Conservation (phyloP, 2,888 invertebrate genomes). For the Drosophila kambysellisi region DNA sequence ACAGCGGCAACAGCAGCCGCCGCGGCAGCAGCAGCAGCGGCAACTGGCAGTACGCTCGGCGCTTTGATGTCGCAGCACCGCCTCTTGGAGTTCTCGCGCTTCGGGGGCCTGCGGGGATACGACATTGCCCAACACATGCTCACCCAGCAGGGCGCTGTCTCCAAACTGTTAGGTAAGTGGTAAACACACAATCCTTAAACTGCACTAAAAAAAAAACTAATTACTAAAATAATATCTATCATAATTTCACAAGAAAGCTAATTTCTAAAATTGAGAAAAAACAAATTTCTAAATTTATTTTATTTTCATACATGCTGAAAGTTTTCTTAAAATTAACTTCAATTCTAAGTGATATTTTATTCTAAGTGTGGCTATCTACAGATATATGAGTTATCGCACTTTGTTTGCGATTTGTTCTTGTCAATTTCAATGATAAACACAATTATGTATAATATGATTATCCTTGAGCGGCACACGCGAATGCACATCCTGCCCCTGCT, state of each 20-base stretch:
- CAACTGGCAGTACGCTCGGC: slow-evolving; percentile 87
- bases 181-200: slow-evolving; percentile 4
- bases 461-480: slow-evolving; percentile 47
- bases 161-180: slow-evolving; percentile 83
- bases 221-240: neutral
- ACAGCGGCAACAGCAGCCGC: slow-evolving; percentile 70
- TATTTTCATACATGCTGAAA: no score
- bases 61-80: slow-evolving; percentile 88
- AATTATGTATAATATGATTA: slow-evolving; percentile 74
- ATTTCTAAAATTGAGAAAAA: neutral
- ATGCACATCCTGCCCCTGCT: slow-evolving; percentile 13
- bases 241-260: neutral
- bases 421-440: slow-evolving; percentile 79
- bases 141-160: slow-evolving; percentile 84
- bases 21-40: slow-evolving; percentile 73
- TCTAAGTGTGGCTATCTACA: neutral
- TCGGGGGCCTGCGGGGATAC: slow-evolving; percentile 84
- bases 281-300: rapidly evolving
- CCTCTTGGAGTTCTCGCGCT: slow-evolving; percentile 83
- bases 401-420: slow-evolving; percentile 79
- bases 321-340: neutral
- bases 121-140: slow-evolving; percentile 85
- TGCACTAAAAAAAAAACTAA: neutral
- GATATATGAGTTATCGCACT: slow-evolving; percentile 36
- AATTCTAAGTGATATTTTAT: neutral